Evolutionary conservation across 2,888 invertebrate species (phyloP).

Genomic region (Ophion ellenae): DNA sequence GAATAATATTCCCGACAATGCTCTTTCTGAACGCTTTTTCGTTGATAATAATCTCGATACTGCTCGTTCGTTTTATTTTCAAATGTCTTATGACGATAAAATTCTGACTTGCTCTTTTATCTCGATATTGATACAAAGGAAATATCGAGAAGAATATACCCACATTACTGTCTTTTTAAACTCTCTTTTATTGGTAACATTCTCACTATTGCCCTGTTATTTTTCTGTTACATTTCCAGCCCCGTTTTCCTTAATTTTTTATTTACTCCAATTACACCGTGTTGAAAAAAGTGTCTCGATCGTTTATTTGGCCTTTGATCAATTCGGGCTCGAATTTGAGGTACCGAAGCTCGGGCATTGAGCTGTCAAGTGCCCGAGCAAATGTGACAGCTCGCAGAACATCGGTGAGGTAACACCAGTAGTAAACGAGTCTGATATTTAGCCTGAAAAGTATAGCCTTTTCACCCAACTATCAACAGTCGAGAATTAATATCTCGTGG

Average conservation of each 20-base stretch:
- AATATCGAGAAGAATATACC: no score
- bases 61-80: no score
- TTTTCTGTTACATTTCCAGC: not conserved
- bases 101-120: no score
- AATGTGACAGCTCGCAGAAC: constrained; percentile 6
- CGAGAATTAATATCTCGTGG: not conserved
- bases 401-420: constrained; percentile 12
- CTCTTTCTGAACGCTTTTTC: not conserved
- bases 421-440: constrained; percentile 12
- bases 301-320: not conserved
- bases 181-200: not conserved
- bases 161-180: not conserved
- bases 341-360: not conserved
- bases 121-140: no score
- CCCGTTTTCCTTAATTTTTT: not conserved
- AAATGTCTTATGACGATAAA: no score
- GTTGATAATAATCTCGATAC: not conserved
- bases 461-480: not conserved
- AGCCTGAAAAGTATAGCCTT: constrained; percentile 10
- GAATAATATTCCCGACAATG: no score
- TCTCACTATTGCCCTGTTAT: not conserved
- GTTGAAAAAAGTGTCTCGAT: not conserved
- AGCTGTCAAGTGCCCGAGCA: constrained; percentile 8
- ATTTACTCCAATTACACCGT: not conserved
- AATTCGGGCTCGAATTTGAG: not conserved